phyloP scores from a whole-genome alignment of 2,888 invertebrate genomes.

The Mythimna loreyi region DNA sequence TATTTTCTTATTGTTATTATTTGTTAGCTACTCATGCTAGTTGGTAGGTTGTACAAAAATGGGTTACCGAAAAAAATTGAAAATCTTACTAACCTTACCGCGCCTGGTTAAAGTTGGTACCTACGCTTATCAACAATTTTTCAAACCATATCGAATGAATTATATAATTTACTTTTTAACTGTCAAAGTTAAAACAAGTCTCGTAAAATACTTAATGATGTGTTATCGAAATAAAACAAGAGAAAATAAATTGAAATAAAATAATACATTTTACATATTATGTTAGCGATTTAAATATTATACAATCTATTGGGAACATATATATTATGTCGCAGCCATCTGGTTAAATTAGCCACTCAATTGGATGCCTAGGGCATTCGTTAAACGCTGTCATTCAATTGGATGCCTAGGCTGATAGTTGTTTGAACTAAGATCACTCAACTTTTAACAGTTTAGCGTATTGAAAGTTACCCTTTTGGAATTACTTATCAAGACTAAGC shows the following conservation, averaged over 20 bases:
- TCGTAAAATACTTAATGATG: slow-evolving; percentile 32
- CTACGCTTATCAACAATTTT: slow-evolving; percentile 22
- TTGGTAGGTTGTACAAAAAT: not conserved
- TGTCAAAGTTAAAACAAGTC: slow-evolving; percentile 25
- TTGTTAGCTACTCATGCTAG: not conserved
- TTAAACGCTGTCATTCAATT: no score
- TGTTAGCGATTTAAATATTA: slow-evolving; percentile 48
- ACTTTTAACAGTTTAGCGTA: no score
- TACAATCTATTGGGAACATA: slow-evolving; percentile 43
- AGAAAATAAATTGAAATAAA: slow-evolving; percentile 58
- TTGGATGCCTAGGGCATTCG: no score
- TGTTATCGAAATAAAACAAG: slow-evolving; percentile 46
- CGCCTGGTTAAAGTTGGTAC: not conserved
- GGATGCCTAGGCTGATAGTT: no score
- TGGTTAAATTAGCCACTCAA: no score
- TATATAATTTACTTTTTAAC: slow-evolving; percentile 28
- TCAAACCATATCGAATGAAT: slow-evolving; percentile 32
- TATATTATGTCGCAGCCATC: no score
- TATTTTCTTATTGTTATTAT: no score
- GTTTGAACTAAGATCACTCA: no score
- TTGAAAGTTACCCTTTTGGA: no score
- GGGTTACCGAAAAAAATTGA: no score
- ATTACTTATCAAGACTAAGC: no score
- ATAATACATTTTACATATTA: slow-evolving; percentile 36
- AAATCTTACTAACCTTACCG: not conserved